Evolutionary conservation across 2,888 invertebrate species (phyloP), one percentile per base, ranked within the genome.

Genomic region (Hirtodrosophila histrioides): DNA sequence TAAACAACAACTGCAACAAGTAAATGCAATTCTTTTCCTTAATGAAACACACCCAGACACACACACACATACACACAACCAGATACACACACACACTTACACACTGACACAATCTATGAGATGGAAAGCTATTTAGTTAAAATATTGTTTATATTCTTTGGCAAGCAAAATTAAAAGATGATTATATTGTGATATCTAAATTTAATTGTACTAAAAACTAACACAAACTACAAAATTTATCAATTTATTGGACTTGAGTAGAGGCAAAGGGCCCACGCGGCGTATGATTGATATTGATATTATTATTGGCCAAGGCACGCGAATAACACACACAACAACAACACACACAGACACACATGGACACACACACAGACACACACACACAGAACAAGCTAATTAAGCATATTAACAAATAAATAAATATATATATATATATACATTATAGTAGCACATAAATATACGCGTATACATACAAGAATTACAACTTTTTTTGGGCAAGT

Each of bases 161-260:
- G 70, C 61, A 70, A 67, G 51, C 58, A 65, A 76, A 70, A 76
- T 69, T 76, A 62, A 74, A 70, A 73, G 66, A 81, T 83, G 76
- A 78, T 80, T 81, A 78, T 78, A 81, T 80, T 81, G 81, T 81
- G 81, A 81, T 81, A 81, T 81, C 80, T 81, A 81, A 81, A 81
- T 81, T 79, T 70, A 74, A 75, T 67, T 70, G 43, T 74, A 78
- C 62, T 80, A 58, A 73, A 55, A 58, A 45, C 41, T n/a, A 48
- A 41, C 23, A 65, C 35, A 35, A 17, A 27, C 10, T 35, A 6
- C 5, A 24, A 24, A 27, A n/a, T 44, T 33, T 29, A 60, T 49
- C 40, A 48, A 53, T 41, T 44, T 58, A 50, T 60, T 69, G 48
- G 48, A 64, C 51, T 55, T 40, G 58, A 45, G 48, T 23, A 57